Base-by-base conservation (phyloP, 2,888 invertebrate species). In the Drosophila macrospina region DNA sequence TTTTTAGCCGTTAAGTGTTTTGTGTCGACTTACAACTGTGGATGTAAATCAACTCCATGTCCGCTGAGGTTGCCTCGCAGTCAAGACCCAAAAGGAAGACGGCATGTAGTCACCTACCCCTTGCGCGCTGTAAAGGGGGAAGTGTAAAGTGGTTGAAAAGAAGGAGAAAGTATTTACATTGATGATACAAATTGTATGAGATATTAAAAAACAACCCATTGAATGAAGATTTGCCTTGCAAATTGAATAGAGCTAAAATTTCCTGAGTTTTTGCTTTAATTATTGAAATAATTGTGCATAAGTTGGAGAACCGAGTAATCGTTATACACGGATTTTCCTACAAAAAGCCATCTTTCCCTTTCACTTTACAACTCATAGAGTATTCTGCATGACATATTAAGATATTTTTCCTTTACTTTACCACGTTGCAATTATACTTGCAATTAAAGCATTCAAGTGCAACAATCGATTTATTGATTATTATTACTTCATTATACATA, bases 1-100 rank as follows among this genome's bases (percentile, higher is more conserved):
- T 67, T 85, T 78, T 81, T 74, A 87, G 88, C 88, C 77, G 79
- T 85, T 83, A 87, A 83, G 83, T 83, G 86, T 82, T 83, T 82
- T 85, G 80, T 70, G 68, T 85, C 88, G 68, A 67, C 83, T 87
- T 77, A 87, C 88, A 74, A 85, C 76, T 85, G 77, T 82, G 67
- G 79, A 66, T 77, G 76, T 69, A 85, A 87, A 82, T 79, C 79
- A 82, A 71, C 52, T 66, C 51, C 37, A 57, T 68, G 64, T 69
- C 65, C 60, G 15, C 15, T 4, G 55, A 50, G 55, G 54, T 8
- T 28, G 11, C n/a, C n/a, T 20, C n/a, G 36, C 37, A 39, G 34
- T 32, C 34, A 34, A 28, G 26, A 8, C 8, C 47, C 30, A 20
- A 13, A 13, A 8, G 36, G 32, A 32, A 15, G 20, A n/a, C 15